phyloP scores from a whole-genome alignment of 2,797 vertebrate species.

The Ctenochaetus hawaiiensis region DNA sequence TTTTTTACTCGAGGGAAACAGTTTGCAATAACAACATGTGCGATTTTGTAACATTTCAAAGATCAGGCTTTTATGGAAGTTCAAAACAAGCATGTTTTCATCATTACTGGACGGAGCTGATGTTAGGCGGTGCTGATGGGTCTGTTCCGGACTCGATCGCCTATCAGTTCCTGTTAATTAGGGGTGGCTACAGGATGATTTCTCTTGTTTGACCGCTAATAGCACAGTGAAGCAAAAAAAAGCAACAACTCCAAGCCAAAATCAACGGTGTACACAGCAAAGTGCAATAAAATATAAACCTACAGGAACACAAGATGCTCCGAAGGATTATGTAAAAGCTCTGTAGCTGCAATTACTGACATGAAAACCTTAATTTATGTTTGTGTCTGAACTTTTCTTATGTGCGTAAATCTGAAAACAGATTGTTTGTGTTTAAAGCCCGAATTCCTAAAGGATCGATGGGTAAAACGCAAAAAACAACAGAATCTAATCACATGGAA shows the following conservation, averaged over 20 bases:
- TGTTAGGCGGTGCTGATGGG: constrained; percentile 34
- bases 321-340: background rate
- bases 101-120: constrained; percentile 52
- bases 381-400: constrained; percentile 18
- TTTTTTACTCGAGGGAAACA: constrained; percentile 24
- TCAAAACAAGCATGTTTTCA: constrained; percentile 51
- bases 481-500: no score
- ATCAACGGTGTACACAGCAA: constrained; percentile 35
- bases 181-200: constrained; percentile 47
- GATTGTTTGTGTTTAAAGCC: background rate
- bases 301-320: constrained; percentile 18
- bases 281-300: constrained; percentile 30
- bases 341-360: constrained; percentile 20
- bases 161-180: constrained; percentile 67
- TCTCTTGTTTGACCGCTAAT: constrained; percentile 60
- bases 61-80: background rate
- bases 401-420: constrained; percentile 43
- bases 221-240: constrained; percentile 41
- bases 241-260: constrained; percentile 43
- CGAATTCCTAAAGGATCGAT: no score
- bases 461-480: no score
- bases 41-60: constrained; percentile 21
- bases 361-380: constrained; percentile 25
- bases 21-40: background rate
- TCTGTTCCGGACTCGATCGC: constrained; percentile 30